A percentile compares a stretch with the other conserved stretches of the same genome.
Conservation (phyloP, 2,113 vertebrate species). For the Brachirus orientalis region DNA sequence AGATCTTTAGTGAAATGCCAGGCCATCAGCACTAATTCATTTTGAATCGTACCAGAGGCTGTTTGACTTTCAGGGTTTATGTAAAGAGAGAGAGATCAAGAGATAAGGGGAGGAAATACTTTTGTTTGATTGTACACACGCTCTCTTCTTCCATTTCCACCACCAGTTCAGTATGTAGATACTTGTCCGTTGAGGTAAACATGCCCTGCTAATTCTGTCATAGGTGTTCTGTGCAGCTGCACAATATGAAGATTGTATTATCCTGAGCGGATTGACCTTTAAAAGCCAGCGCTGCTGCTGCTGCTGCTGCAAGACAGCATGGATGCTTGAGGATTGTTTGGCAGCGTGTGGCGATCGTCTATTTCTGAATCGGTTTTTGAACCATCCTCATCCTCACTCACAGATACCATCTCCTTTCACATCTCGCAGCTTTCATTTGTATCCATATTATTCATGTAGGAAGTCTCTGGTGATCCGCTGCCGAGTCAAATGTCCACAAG, state of each 20-base stretch:
- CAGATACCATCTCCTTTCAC: slow-evolving; percentile 2
- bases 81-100: not conserved
- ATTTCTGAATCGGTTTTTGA: slow-evolving; percentile 24
- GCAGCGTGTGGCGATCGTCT: not conserved
- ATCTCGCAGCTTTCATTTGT: not conserved
- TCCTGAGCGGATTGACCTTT: slow-evolving; percentile 59
- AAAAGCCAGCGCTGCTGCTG: slow-evolving; percentile 27
- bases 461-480: slow-evolving; percentile 22
- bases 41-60: slow-evolving; percentile 68
- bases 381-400: slow-evolving; percentile 15
- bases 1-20: slow-evolving; percentile 80
- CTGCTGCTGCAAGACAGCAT: not conserved
- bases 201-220: not conserved
- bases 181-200: slow-evolving; percentile 3
- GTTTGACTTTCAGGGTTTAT: slow-evolving; percentile 59
- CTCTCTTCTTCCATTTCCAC: not conserved
- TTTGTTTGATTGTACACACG: slow-evolving; percentile 1
- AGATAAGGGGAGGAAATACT: not conserved
- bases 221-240: not conserved
- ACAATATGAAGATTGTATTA: slow-evolving; percentile 14
- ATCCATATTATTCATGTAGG: slow-evolving; percentile 47
- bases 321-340: slow-evolving; percentile 23
- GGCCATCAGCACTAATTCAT: slow-evolving; percentile 58
- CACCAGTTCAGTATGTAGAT: not conserved
- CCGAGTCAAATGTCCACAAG: slow-evolving; percentile 21